Percentiles rank a stretch among this genome's conserved stretches.
Evolutionary conservation across 2,113 vertebrate genomes (phyloP).

Genomic region (Rostratula benghalensis): DNA sequence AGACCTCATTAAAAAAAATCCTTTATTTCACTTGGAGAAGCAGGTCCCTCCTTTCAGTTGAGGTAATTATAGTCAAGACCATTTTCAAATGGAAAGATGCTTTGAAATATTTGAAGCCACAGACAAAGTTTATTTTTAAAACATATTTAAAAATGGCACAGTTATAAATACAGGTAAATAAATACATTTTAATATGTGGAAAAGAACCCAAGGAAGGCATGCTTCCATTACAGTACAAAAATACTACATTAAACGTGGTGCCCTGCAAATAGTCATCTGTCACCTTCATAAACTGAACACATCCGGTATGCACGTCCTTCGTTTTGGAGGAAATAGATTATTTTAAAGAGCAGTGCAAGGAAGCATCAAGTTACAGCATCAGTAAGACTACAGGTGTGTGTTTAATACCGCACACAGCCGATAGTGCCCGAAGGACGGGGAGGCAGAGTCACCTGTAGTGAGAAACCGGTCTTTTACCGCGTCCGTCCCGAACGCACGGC

Average conservation of each 20-base stretch:
- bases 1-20: background rate
- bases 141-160: conserved; percentile 80
- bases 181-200: conserved; percentile 78
- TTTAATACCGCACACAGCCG: conserved; percentile 45
- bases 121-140: conserved; percentile 81
- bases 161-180: conserved; percentile 76
- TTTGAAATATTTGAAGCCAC: conserved; percentile 73
- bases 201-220: conserved; percentile 79
- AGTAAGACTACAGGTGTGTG: conserved; percentile 63
- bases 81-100: conserved; percentile 35
- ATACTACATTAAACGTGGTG: conserved; percentile 75
- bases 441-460: conserved; percentile 46
- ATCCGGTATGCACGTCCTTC: conserved; percentile 53
- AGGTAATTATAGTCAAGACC: conserved; percentile 12
- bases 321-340: conserved; percentile 58
- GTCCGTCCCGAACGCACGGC: background rate
- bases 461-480: conserved; percentile 16
- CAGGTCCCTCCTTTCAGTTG: background rate
- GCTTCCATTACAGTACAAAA: conserved; percentile 80
- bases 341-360: conserved; percentile 72
- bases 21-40: conserved; percentile 19
- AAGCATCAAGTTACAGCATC: conserved; percentile 67
- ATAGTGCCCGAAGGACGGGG: conserved; percentile 67
- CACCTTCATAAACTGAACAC: conserved; percentile 69
- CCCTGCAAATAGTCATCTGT: conserved; percentile 66